Base-by-base conservation (phyloP, 2,797 vertebrate species). In the Peromyscus attwateri region DNA sequence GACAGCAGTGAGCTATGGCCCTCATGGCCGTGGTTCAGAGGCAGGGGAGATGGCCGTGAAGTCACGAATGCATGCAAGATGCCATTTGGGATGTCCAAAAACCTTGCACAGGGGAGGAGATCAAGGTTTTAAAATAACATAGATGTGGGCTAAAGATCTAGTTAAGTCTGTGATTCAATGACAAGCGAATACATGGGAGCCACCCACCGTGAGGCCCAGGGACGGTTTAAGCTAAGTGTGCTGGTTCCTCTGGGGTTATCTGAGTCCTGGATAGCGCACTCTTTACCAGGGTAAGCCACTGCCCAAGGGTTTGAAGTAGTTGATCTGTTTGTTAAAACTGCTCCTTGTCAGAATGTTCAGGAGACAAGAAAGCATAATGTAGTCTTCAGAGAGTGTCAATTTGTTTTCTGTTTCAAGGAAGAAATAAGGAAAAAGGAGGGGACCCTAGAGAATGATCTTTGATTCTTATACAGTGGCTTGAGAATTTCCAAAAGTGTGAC, bases 281-380 rank as follows among this genome's bases (percentile, higher is more conserved):
- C 62, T 37, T 71, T 9, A 68, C 40, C 46, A 81, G n/a, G 43
- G 81, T 77, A 84, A 95, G 75, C 52, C 66, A 75, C 6, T 88
- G 43, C 89, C 79, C 25, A 1, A 57, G 71, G 52, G 66, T 93
- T 46, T 9, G 62, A 14, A 90, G 71, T 76, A 87, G 84, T 80
- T 92, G 87, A 92, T 79, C 87, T 62, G 68, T 91, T 95, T 93
- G 80, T 82, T 97, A 92, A 96, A 97, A 95, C 31, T 77, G 60
- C 60, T 92, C n/a, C n/a, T 83, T 64, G 14, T 93, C 71, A 85
- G 93, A 60, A 80, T 34, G 6, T 73, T 87, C 27, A 17, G 66
- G 64, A 62, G 70, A 70, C 43, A 83, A 95, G 87, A 82, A 95
- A 75, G 77, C 55, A 31, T 25, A 23, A 81, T 6, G 3, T 8